A percentile compares a stretch with the other conserved stretches of the same genome.
Conservation (phyloP, 2,888 invertebrate species). For the Oxyteleia sp. region DNA sequence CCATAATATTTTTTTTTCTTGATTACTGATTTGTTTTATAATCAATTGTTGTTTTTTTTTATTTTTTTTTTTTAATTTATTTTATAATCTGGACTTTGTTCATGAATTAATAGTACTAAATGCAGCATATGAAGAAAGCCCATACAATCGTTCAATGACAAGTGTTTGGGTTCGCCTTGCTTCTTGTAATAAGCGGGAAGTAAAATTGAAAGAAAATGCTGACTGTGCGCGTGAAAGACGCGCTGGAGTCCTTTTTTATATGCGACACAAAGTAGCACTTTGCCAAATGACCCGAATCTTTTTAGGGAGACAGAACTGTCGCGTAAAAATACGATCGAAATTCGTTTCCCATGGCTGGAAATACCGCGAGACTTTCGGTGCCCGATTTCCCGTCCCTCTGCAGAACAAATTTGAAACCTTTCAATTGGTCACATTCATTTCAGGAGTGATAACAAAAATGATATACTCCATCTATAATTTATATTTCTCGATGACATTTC, state of each 20-base stretch:
- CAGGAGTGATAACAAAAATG: conserved; percentile 2
- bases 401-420: conserved; percentile 51
- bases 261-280: conserved; percentile 87
- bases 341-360: conserved; percentile 73
- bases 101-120: no score
- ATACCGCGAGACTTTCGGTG: conserved; percentile 40
- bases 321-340: conserved; percentile 73
- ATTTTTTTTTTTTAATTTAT: no score
- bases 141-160: no score
- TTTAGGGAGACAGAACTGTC: conserved; percentile 78
- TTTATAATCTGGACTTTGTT: no score
- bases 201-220: conserved; percentile 82
- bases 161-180: neutral
- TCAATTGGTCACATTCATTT: conserved; percentile 50
- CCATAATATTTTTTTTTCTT: no score
- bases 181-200: conserved; percentile 50
- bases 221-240: conserved; percentile 82
- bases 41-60: no score
- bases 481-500: no score
- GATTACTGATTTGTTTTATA: no score
- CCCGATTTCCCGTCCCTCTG: conserved; percentile 22
- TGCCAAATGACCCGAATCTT: conserved; percentile 87
- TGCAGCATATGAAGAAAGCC: no score
- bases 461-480: neutral
- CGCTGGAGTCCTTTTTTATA: conserved; percentile 82